phyloP scores from a whole-genome alignment of 2,113 vertebrate genomes.

The Lamprologus callipterus region DNA sequence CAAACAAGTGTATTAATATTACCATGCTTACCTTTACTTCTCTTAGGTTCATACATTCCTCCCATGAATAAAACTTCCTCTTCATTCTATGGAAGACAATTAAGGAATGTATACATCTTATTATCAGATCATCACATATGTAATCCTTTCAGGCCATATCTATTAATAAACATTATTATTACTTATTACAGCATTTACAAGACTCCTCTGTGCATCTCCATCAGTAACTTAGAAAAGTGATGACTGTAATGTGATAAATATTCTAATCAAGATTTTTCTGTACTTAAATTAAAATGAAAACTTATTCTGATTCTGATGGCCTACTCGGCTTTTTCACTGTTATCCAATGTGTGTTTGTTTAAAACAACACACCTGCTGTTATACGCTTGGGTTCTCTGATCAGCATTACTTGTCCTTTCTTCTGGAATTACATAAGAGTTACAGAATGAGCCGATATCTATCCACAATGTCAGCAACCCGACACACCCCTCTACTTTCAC shows the following conservation, averaged over 20 bases:
- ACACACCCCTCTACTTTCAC: slow-evolving; percentile 69
- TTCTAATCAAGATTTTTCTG: background rate
- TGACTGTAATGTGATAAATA: background rate
- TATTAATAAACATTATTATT: background rate
- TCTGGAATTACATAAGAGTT: slow-evolving; percentile 45
- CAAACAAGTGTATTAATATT: background rate
- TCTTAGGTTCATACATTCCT: slow-evolving; percentile 96
- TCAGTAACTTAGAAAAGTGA: slow-evolving; percentile 8
- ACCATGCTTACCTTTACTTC: slow-evolving; percentile 89
- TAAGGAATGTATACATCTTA: background rate
- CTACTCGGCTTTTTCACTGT: background rate
- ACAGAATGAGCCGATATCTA: slow-evolving; percentile 6
- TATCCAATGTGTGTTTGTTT: background rate
- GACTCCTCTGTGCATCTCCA: background rate
- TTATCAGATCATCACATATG: background rate
- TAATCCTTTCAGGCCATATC: background rate
- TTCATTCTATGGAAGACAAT: slow-evolving; percentile 82
- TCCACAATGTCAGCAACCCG: slow-evolving; percentile 38
- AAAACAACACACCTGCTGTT: background rate
- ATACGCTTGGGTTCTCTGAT: background rate
- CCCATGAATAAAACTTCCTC: slow-evolving; percentile 98
- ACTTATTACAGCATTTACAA: background rate
- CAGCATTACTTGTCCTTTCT: background rate
- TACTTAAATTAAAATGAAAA: background rate
- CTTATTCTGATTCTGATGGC: background rate